Base-by-base conservation (phyloP, 2,113 vertebrate species). In the Muntiacus reevesi region DNA sequence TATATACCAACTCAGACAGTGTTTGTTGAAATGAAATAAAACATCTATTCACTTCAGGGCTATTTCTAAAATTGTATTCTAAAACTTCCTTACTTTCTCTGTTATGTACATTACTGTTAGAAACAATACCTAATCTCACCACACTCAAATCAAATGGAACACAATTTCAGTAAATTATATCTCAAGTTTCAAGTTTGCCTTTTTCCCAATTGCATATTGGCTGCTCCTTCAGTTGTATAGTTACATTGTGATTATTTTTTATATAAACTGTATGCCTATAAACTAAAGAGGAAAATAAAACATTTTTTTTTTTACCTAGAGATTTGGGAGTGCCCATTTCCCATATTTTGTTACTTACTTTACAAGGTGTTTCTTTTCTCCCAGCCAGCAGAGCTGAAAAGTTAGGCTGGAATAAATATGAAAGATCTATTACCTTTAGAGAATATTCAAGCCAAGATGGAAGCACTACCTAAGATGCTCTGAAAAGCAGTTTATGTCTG, bases 21-120 rank as follows among this genome's bases (percentile, higher is more conserved):
- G 1, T 89, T 93, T 95, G 13, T 50, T 64, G 28, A 94, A 79
- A 82, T 90, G 43, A 96, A 87, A 82, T 76, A 84, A 96, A 96
- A 95, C 93, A 85, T 30, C 15, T 8, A 40, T 89, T 92, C 13
- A 86, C 50, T 81, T 85, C 55, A 81, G 27, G 7, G 13, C 8
- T 57, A 11, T 74, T 89, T 96, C 33, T 87, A n/a, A 27, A 93
- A 21, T 6, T 91, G 15, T 11, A 78, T 40, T 5, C 25, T n/a
- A 83, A 93, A 71, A 62, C 23, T 59, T 95, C 27, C 14, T 59
- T n/a, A 60, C 5, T 86, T 95, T 55, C 23, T 52, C 27, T 71
- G 54, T 67, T 93, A 78, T 27, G 43, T 1, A 76, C 47, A 89
- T 82, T 64, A 60, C 50, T 50, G 12, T 84, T 91, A 90, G 25